Evolutionary conservation across 1,140 invertebrate species (phyloP).

Genomic region (Bombus waltoni): DNA sequence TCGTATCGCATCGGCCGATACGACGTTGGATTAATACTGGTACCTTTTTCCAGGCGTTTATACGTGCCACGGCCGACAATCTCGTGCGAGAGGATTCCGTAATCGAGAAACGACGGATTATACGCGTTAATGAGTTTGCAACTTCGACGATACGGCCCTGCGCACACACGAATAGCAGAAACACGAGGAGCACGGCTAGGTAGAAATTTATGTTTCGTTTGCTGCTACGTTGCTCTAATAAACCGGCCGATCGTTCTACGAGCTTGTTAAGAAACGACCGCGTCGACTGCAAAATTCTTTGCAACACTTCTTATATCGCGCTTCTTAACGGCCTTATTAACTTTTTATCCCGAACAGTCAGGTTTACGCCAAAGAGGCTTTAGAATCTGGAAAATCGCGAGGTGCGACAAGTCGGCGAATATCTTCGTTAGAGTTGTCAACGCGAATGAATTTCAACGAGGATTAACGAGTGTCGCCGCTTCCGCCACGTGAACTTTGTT

Average conservation of each 20-base stretch:
- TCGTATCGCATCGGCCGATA: neutral
- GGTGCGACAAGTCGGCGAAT: neutral
- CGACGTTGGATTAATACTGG: neutral
- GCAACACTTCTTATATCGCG: neutral
- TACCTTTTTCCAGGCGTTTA: neutral
- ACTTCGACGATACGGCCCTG: neutral
- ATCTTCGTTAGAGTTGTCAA: neutral
- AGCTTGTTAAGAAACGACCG: slow-evolving; percentile 13
- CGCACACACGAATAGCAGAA: neutral
- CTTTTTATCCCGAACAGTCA: neutral
- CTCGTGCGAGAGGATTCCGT: too few species aligned
- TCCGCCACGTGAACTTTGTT: neutral
- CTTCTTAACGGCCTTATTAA: neutral
- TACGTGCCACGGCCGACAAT: neutral
- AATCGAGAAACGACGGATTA: neutral
- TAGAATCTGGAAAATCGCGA: neutral
- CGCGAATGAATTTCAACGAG: neutral
- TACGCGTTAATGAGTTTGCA: neutral
- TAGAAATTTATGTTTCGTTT: slow-evolving; percentile 9
- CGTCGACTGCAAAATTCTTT: neutral
- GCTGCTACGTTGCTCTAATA: slow-evolving; percentile 5
- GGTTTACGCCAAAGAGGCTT: neutral
- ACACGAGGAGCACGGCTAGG: neutral
- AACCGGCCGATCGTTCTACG: slow-evolving; percentile 12
- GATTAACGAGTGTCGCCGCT: neutral